phyloP scores from a whole-genome alignment of 1,140 invertebrate genomes.

The Probaryconus sp. region DNA sequence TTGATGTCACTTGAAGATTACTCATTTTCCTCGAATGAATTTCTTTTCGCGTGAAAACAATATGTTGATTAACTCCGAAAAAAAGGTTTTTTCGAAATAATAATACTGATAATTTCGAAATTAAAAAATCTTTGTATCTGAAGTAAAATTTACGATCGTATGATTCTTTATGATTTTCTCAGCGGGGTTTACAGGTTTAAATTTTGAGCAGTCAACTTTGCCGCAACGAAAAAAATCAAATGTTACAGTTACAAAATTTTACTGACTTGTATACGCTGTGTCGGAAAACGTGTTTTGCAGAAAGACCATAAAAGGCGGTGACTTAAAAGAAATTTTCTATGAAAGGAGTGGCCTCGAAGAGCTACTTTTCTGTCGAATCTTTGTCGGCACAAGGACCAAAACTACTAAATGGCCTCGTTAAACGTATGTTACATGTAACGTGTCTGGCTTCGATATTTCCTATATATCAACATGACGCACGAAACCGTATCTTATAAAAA shows the following conservation, averaged over 20 bases:
- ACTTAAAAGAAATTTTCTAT: conserved; percentile 74
- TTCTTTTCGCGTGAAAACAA: too few species aligned
- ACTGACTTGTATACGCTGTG: conserved; percentile 29
- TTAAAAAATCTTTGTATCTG: background rate
- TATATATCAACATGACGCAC: conserved; percentile 32
- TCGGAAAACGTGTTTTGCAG: conserved; percentile 55
- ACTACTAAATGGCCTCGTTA: conserved; percentile 44
- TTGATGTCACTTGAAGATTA: too few species aligned
- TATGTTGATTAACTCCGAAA: too few species aligned
- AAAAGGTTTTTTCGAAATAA: background rate
- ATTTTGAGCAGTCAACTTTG: conserved; percentile 5
- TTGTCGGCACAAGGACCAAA: conserved; percentile 65
- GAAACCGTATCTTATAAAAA: conserved; percentile 34
- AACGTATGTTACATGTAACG: conserved; percentile 20
- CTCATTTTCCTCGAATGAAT: too few species aligned
- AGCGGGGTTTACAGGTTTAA: conserved; percentile 17
- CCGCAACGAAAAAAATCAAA: conserved; percentile 26
- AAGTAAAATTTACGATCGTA: conserved; percentile 29
- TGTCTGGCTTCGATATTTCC: conserved; percentile 41
- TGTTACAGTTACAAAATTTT: conserved; percentile 49
- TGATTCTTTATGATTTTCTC: conserved; percentile 49
- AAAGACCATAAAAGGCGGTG: conserved; percentile 69
- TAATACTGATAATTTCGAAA: background rate
- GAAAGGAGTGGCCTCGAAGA: conserved; percentile 71
- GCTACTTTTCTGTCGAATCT: conserved; percentile 69